Base-by-base conservation (phyloP, 2,888 invertebrate genomes). In the Metopia argyrocephala region DNA sequence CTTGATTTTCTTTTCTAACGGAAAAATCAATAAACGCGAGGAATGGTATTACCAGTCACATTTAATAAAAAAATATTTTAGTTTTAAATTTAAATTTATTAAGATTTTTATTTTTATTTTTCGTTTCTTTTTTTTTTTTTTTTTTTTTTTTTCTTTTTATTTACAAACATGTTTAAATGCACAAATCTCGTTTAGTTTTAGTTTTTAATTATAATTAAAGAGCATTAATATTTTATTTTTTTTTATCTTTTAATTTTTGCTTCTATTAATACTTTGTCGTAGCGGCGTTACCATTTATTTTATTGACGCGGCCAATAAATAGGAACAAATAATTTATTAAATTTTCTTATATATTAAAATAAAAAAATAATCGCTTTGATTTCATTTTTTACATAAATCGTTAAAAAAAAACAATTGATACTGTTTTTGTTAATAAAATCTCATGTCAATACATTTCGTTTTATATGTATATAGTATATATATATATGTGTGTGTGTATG, bases 251-350 rank as follows among this genome's bases (percentile, higher is more conserved):
- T 54, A 21, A 27, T 59, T 54, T 68, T 57, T 54, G 9, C 68
- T 45, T 28, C 50, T 76, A 78, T 71, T 82, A 82, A 79, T 82
- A 78, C 79, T 82, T 78, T 75, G 66, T 79, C 69, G 69, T 69
- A 62, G 71, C 75, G 57, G 78, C 52, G 78, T 78, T 71, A 78
- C 78, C 66, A 82, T 82, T 68, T 76, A 82, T 61, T 69, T 76
- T 70, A 79, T 76, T 79, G 71, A 70, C 66, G 78, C 71, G 66
- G 85, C 85, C 85, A 88, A 88, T 88, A 88, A 89, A 89, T 88
- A 88, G 88, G 88, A 88, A 88, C 88, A 89, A 85, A 87, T 84
- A 84, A 85, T 84, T 85, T 82, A 83, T 87, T 88, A 88, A 86
- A 85, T 85, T 73, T 78, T 83, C 83, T 66, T 80, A 76, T 18